Conservation (phyloP, 2,113 vertebrate genomes). For the Scomber japonicus region DNA sequence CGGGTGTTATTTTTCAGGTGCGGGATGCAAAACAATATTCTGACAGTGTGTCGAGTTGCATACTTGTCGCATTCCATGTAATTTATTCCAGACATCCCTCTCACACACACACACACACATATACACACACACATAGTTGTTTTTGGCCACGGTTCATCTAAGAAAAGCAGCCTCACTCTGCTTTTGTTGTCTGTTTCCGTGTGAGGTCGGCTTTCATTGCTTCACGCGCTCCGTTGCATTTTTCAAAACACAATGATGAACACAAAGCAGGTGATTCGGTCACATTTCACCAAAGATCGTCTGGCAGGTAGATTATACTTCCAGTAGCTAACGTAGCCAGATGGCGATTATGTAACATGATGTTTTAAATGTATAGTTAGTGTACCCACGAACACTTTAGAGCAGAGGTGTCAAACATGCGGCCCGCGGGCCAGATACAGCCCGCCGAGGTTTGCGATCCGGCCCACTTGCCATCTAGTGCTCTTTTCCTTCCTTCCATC, state of each 20-base stretch:
- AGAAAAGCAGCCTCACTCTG: background rate
- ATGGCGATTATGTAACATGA: conserved; percentile 6
- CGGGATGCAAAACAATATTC: conserved; percentile 4
- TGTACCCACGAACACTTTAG: background rate
- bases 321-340: background rate
- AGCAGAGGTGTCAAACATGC: background rate
- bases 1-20: conserved; percentile 22
- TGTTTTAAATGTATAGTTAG: conserved; percentile 25
- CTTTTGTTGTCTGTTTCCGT: background rate
- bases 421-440: too few relatives aligned
- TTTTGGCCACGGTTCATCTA: background rate
- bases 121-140: background rate
- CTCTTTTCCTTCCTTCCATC: too few relatives aligned
- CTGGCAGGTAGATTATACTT: conserved; percentile 14
- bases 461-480: too few relatives aligned
- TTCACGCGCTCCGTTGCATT: background rate
- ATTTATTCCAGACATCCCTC: background rate
- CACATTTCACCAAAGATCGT: background rate
- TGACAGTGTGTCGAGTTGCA: background rate
- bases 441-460: too few relatives aligned
- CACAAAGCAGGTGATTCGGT: background rate
- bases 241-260: background rate
- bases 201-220: background rate
- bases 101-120: background rate
- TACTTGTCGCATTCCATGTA: background rate